Evolutionary conservation across 2,113 vertebrate genomes (phyloP).

Genomic region (Mystacornis crossleyi): DNA sequence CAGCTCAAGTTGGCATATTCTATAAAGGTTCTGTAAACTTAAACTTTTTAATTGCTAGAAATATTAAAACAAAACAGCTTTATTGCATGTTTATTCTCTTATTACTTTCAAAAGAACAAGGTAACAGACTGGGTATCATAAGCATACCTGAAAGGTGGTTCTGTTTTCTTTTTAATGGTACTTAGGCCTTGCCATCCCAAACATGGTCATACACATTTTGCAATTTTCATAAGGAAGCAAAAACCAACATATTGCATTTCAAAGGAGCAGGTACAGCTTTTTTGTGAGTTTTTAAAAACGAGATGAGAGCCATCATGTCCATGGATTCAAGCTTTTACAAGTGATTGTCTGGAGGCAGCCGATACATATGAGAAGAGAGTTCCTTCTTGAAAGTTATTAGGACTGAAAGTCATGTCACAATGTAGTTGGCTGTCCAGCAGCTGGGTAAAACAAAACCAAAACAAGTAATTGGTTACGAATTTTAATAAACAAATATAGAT

Average conservation of each 20-base stretch:
- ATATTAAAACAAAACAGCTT: constrained; percentile 65
- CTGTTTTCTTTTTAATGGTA: background rate
- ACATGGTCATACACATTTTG: constrained; percentile 19
- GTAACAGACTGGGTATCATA: constrained; percentile 48
- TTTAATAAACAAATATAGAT: background rate
- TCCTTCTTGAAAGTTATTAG: constrained; percentile 53
- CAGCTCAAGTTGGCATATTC: constrained; percentile 72
- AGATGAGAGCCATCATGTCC: constrained; percentile 60
- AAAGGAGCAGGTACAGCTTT: constrained; percentile 61
- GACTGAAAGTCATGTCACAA: constrained; percentile 81
- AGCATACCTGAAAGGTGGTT: constrained; percentile 28
- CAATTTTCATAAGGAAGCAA: constrained; percentile 47
- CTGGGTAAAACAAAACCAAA: constrained; percentile 68
- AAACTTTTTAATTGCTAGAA: constrained; percentile 71
- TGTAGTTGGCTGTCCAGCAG: constrained; percentile 94
- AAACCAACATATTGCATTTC: constrained; percentile 52
- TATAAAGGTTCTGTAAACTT: constrained; percentile 76
- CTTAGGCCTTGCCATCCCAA: constrained; percentile 35
- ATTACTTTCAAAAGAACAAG: constrained; percentile 62
- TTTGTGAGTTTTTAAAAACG: constrained; percentile 58
- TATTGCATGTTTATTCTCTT: constrained; percentile 66
- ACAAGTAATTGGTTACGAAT: background rate
- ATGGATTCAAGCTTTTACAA: constrained; percentile 57
- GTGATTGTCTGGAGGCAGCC: constrained; percentile 71
- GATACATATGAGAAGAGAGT: background rate